Conservation (phyloP, 2,797 vertebrate species). For the Streptopelia turtur region DNA sequence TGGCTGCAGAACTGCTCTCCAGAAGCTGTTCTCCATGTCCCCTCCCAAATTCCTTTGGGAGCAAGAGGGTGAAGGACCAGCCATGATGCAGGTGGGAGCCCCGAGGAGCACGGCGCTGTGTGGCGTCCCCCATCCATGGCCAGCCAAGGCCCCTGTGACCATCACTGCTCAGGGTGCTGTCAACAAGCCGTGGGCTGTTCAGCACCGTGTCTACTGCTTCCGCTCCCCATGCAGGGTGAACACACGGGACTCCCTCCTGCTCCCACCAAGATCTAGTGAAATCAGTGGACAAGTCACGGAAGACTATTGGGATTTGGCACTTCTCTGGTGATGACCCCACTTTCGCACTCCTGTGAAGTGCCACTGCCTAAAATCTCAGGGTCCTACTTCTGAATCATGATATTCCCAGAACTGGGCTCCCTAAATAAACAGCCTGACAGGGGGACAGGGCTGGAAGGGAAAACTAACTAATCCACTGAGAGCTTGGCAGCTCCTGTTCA, state of each 20-base stretch:
- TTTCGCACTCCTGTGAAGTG: neutral
- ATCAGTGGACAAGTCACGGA: neutral
- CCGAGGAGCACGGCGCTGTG: neutral
- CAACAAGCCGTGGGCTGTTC: rapidly evolving
- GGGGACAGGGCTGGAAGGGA: neutral
- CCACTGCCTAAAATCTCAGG: neutral
- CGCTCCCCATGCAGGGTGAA: rapidly evolving
- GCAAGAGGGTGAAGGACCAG: neutral
- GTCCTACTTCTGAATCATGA: neutral
- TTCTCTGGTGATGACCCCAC: neutral
- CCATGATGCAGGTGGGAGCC: neutral
- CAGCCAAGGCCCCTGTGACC: neutral
- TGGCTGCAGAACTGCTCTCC: neutral
- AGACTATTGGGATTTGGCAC: neutral
- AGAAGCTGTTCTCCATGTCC: neutral
- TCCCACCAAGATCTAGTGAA: neutral
- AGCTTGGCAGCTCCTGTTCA: neutral
- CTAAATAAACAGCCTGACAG: neutral
- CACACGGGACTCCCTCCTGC: rapidly evolving
- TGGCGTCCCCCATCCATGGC: rapidly evolving
- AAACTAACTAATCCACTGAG: neutral
- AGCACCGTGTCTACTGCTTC: rapidly evolving
- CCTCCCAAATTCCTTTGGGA: neutral
- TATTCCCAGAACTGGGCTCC: neutral
- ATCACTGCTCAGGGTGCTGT: neutral